Evolutionary conservation across 2,113 vertebrate genomes (phyloP).

Genomic region (Tor tambroides): DNA sequence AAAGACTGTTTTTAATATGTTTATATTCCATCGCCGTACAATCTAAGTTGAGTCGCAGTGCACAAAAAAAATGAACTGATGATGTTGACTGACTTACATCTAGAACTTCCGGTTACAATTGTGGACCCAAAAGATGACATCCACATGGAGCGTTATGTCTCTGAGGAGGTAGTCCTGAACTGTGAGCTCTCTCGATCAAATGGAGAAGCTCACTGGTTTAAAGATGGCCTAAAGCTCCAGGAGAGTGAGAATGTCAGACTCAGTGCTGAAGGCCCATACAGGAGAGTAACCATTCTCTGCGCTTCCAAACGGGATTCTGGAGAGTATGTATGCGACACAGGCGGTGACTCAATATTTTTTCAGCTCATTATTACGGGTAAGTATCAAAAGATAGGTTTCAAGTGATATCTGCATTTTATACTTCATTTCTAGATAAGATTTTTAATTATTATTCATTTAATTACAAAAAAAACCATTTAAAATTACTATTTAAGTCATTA

Average conservation of each 20-base stretch:
- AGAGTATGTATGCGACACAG: conserved; percentile 86
- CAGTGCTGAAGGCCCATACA: conserved; percentile 75
- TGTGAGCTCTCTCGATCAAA: conserved; percentile 82
- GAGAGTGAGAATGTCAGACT: conserved; percentile 67
- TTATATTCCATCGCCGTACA: no score
- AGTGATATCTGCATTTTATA: not conserved
- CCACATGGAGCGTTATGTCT: conserved; percentile 68
- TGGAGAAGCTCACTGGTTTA: conserved; percentile 80
- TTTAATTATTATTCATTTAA: not conserved
- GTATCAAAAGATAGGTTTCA: not conserved
- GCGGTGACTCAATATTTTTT: conserved; percentile 86
- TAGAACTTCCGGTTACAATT: conserved; percentile 86
- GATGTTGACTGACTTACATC: not conserved
- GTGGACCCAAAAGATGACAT: conserved; percentile 78
- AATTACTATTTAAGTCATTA: not conserved
- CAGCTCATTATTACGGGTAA: conserved; percentile 83
- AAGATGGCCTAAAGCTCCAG: conserved; percentile 80
- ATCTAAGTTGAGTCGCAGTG: not conserved
- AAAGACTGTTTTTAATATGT: no score
- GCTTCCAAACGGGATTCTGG: conserved; percentile 75
- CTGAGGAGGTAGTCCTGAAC: conserved; percentile 80
- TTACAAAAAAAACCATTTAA: no score
- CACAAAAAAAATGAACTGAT: not conserved
- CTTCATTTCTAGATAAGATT: not conserved
- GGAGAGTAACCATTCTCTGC: conserved; percentile 73